A percentile compares a stretch with the other conserved stretches of the same genome.
These are phyloP conservation scores for Drosophila tsacasi DNA, from an alignment of 1,140 invertebrate genomes.

Conservation along the genomic window DNA sequence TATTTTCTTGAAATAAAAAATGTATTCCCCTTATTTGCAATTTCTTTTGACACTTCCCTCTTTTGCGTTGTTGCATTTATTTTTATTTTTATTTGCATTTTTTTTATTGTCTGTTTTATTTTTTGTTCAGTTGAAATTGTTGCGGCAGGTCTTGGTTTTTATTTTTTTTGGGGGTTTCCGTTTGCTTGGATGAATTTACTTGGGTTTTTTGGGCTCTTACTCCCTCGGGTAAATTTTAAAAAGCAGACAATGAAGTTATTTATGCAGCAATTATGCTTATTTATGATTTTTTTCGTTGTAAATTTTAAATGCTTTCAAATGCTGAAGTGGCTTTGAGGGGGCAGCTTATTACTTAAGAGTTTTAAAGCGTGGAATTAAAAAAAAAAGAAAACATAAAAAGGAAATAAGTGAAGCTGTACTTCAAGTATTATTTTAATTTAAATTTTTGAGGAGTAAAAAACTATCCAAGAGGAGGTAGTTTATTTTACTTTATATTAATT, in stretches of 20 bases:
- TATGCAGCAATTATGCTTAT: constrained; percentile 62
- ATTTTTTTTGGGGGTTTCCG: not conserved
- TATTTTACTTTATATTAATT: not conserved
- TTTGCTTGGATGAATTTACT: constrained; percentile 6
- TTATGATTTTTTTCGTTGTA: constrained; percentile 54
- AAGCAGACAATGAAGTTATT: constrained; percentile 35
- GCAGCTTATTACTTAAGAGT: constrained; percentile 12
- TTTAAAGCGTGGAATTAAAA: not conserved
- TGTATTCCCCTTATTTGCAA: constrained; percentile 1
- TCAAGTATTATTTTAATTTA: not conserved
- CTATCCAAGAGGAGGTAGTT: not conserved
- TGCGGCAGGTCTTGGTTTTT: constrained; percentile 68
- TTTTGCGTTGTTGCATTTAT: constrained; percentile 23
- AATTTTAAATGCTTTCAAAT: constrained; percentile 47
- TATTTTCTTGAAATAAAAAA: constrained; percentile 38
- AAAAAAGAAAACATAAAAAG: too few species aligned
- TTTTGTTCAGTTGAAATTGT: constrained; percentile 55
- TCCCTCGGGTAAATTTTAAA: constrained; percentile 5
- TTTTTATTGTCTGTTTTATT: constrained; percentile 25
- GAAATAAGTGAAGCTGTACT: not conserved
- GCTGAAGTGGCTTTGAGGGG: constrained; percentile 27
- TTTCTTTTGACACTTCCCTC: constrained; percentile 31
- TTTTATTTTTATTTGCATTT: constrained; percentile 37
- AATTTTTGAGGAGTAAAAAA: too few species aligned
- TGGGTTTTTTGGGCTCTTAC: not conserved